Percentiles rank a stretch among this genome's conserved stretches.
Evolutionary conservation across 2,888 invertebrate species (phyloP).

Genomic region (Margaritifera margaritifera): DNA sequence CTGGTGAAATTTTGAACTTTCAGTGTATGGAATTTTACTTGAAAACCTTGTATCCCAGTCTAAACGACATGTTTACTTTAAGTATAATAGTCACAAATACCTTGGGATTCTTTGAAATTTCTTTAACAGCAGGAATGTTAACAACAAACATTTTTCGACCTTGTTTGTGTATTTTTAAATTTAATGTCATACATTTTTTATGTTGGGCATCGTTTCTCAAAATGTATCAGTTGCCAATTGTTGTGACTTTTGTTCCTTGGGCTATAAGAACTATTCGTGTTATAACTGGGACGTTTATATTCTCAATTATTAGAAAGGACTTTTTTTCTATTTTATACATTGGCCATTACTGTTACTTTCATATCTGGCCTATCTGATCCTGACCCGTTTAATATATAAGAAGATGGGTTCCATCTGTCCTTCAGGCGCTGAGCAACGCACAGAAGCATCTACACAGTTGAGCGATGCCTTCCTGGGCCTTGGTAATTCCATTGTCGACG

Average conservation of each 20-base stretch:
- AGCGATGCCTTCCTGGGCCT: too few species aligned
- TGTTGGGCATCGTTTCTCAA: slow-evolving; percentile 74
- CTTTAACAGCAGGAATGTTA: slow-evolving; percentile 69
- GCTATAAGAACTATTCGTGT: slow-evolving; percentile 65
- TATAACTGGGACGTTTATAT: slow-evolving; percentile 66
- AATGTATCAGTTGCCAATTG: slow-evolving; percentile 71
- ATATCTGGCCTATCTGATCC: slow-evolving; percentile 46
- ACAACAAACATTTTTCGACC: slow-evolving; percentile 69
- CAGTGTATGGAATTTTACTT: slow-evolving; percentile 73
- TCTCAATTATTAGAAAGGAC: slow-evolving; percentile 59
- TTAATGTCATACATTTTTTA: slow-evolving; percentile 73
- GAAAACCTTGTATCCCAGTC: slow-evolving; percentile 74
- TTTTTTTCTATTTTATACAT: slow-evolving; percentile 53
- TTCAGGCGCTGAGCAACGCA: slow-evolving; percentile 6
- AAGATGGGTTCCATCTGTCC: background rate
- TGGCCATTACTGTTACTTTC: slow-evolving; percentile 51
- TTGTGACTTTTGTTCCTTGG: slow-evolving; percentile 62
- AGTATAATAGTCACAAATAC: slow-evolving; percentile 74
- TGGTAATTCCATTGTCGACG: background rate
- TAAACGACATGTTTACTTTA: slow-evolving; percentile 75
- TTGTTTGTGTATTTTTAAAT: slow-evolving; percentile 73
- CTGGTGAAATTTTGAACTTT: slow-evolving; percentile 73
- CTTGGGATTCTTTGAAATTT: slow-evolving; percentile 73
- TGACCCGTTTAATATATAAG: slow-evolving; percentile 6
- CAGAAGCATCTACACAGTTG: too few species aligned